Evolutionary conservation across 2,797 vertebrate genomes (phyloP), one percentile per base, ranked within the genome.

Genomic region (Sparus aurata): DNA sequence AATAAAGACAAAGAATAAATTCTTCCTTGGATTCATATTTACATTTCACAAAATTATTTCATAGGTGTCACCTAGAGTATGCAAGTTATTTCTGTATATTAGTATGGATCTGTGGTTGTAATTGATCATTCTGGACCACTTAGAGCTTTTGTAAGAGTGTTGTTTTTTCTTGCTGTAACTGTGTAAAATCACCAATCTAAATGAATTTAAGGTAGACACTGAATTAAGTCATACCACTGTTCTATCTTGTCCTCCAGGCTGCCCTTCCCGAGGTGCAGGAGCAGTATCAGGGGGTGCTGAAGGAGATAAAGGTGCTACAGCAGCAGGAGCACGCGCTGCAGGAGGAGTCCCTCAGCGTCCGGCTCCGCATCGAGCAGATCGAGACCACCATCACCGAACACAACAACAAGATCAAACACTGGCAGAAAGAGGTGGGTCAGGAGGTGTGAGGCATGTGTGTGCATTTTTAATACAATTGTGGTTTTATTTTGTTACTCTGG

Each of bases 341-440:
- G 75, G 97, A 96, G 82, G 97, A 98, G 81, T 97, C 96, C n/a
- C 95, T 99, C 18, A 96, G 90, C 17, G 94, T 99, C 55, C 96
- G 96, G 45, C 95, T 99, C 72, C 96, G 96, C 85, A 93, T 99
- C 4, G 97, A 99, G 78, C 97, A 99, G 78, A 94, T 98, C 0
- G 95, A 98, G 15, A 89, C 94, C 54, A 95, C 93, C 76, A 95
- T 98, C 87, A 75, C 93, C 0, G 95, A 98, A 69, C 95, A 97
- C 90, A 96, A 96, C 84, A 95, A 93, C 61, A 99, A 98, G 92
- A 91, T 98, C 67, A 98, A 97, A 91, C 95, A 99, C 83, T 99
- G 97, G 97, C 96, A 98, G 59, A 98, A 96, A 91, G 97, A 99
- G 97, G 98, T 98, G 86, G 67, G 92, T 45, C 45, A 3, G 20